phyloP scores from a whole-genome alignment of 1,140 invertebrate genomes.

The Caenorhabditis brenneri region DNA sequence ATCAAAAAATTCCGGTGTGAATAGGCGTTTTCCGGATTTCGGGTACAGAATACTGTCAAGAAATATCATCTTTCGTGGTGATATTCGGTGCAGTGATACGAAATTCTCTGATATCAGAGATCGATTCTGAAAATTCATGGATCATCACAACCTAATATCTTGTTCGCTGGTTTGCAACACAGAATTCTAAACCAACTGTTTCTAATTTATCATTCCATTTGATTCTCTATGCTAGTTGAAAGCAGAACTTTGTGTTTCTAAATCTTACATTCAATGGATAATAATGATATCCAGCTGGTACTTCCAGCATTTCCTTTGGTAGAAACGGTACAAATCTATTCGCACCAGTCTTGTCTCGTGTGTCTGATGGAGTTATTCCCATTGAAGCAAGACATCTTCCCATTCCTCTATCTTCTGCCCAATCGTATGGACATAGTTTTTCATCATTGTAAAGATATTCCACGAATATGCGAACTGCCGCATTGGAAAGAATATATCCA shows the following conservation, averaged over 20 bases:
- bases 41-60: not conserved
- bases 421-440: conserved; percentile 76
- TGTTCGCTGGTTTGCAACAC: too few species aligned
- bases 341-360: conserved; percentile 80
- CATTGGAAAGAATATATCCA: conserved; percentile 71
- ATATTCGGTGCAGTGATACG: not conserved
- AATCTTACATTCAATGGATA: conserved; percentile 24
- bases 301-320: not conserved
- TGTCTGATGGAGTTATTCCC: conserved; percentile 83
- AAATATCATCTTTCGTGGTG: not conserved
- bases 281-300: conserved; percentile 22
- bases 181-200: too few species aligned
- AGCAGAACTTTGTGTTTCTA: too few species aligned
- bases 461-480: conserved; percentile 62
- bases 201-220: too few species aligned
- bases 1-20: not conserved
- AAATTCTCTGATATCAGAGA: conserved; percentile 8
- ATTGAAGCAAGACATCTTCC: conserved; percentile 83
- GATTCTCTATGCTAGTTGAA: too few species aligned
- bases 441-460: conserved; percentile 74
- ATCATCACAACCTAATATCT: too few species aligned
- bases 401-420: conserved; percentile 87
- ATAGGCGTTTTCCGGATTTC: conserved; percentile 4
- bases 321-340: conserved; percentile 77
- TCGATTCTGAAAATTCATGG: not conserved